Evolutionary conservation across 2,113 vertebrate species (phyloP), one percentile per base, ranked within the genome.

Genomic region (Onychorhynchus coronatus): DNA sequence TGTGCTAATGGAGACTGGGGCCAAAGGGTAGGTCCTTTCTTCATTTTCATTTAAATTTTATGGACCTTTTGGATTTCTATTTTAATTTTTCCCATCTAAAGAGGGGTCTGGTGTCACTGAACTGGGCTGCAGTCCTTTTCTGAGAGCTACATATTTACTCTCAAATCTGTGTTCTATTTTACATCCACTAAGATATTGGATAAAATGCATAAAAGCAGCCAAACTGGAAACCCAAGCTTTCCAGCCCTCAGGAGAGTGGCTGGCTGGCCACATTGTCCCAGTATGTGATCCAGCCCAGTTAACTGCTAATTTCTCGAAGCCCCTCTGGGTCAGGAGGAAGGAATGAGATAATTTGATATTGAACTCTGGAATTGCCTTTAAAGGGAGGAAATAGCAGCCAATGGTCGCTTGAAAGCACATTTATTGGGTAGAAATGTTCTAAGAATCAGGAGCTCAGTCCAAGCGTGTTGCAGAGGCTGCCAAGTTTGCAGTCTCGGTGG

Each of bases 401-500:
- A 14, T 61, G 33, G 20, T 75, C 4, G 1, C 31, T n/a, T 35
- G 53, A 65, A 53, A 2, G 2, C 23, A 1, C 3, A 6, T 65
- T 58, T 41, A 21, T 13, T 0, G 5, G 55, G 63, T 17, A 62
- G 62, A 27, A 85, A 14, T 23, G 17, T 9, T 35, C 41, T 13
- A 25, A 44, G 52, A 23, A 46, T 2, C 0, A 1, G 52, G 68
- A 66, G 33, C 35, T 84, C 10, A 3, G 22, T 24, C 46, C 58
- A 68, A 35, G 44, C 6, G 2, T 37, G 18, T 8, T 42, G 33
- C 20, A 6, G 12, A 59, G 10, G 5, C 61, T 81, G 42, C 55
- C 35, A 28, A 31, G 31, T 52, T 33, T 52, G 61, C 17, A 8
- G 24, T 68, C 44, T 44, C 0, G 0, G 5, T 61, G 66, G 74